These are phyloP conservation scores for Drosophila ogumai DNA, from an alignment of 1,140 invertebrate species.

Conservation along the genomic window DNA sequence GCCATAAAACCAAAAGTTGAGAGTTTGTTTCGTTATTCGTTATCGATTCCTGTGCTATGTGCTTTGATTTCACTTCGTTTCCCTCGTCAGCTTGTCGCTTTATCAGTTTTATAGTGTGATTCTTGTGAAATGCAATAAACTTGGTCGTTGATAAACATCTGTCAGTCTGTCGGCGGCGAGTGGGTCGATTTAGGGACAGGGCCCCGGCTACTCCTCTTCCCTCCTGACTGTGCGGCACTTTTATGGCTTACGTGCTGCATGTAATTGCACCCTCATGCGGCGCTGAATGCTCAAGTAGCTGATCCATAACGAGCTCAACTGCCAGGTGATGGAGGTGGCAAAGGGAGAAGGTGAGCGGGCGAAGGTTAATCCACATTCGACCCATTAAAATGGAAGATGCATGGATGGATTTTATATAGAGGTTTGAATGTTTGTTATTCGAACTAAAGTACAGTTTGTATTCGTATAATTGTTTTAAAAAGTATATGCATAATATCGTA, in stretches of 20 bases:
- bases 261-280: conserved; percentile 62
- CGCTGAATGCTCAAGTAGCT: conserved; percentile 57
- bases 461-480: background rate
- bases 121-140: conserved; percentile 76
- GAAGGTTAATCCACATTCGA: conserved; percentile 31
- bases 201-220: background rate
- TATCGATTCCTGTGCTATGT: conserved; percentile 33
- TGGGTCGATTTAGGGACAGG: conserved; percentile 19
- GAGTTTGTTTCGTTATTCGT: conserved; percentile 7
- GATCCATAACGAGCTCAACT: conserved; percentile 39
- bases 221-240: conserved; percentile 23
- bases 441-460: background rate
- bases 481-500: background rate
- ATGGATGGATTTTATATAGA: conserved; percentile 7
- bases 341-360: background rate
- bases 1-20: conserved; percentile 34
- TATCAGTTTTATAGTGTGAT: conserved; percentile 77
- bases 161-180: conserved; percentile 41
- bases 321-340: conserved; percentile 18
- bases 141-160: conserved; percentile 74
- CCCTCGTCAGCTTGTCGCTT: conserved; percentile 28
- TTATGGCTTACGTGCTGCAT: conserved; percentile 70
- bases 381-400: conserved; percentile 11
- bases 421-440: too few relatives aligned
- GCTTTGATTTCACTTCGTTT: conserved; percentile 39